Percentiles rank a stretch among this genome's conserved stretches.
phyloP scores from a whole-genome alignment of 2,888 invertebrate genomes.

The Dascillus cervinus region DNA sequence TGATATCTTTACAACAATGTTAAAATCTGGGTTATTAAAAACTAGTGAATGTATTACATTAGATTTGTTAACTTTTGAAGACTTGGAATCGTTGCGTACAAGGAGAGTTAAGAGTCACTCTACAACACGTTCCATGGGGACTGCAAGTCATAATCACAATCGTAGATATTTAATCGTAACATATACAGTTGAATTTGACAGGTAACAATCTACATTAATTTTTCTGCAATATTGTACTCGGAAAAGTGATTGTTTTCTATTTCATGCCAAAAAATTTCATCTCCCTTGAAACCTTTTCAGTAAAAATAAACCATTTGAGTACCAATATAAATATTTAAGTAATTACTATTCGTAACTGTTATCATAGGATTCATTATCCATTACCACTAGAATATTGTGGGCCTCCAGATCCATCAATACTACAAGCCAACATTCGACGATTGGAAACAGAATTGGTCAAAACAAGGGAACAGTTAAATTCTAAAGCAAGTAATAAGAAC shows the following conservation, averaged over 20 bases:
- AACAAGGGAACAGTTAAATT: constrained; percentile 29
- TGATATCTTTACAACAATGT: constrained; percentile 47
- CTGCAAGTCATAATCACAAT: constrained; percentile 24
- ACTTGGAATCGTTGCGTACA: constrained; percentile 43
- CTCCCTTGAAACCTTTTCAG: too few relatives aligned
- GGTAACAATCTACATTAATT: constrained; percentile 27
- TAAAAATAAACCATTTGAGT: too few relatives aligned
- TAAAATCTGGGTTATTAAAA: constrained; percentile 47
- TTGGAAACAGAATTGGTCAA: constrained; percentile 43
- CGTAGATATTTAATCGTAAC: constrained; percentile 46
- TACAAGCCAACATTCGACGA: constrained; percentile 45
- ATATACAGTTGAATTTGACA: constrained; percentile 49
- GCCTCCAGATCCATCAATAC: constrained; percentile 44
- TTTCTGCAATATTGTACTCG: not conserved
- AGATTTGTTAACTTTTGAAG: constrained; percentile 47
- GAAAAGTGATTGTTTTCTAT: constrained; percentile 1
- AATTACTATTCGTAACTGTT: too few relatives aligned
- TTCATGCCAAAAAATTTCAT: too few relatives aligned
- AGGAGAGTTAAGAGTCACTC: constrained; percentile 34
- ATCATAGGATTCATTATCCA: constrained; percentile 46
- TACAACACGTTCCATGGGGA: constrained; percentile 20
- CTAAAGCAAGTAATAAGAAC: constrained; percentile 1
- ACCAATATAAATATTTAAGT: too few relatives aligned
- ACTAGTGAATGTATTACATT: constrained; percentile 47
- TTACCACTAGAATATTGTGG: constrained; percentile 48